These are phyloP conservation scores for Achlya flavicornis DNA, from an alignment of 2,888 invertebrate species.

Conservation along the genomic window DNA sequence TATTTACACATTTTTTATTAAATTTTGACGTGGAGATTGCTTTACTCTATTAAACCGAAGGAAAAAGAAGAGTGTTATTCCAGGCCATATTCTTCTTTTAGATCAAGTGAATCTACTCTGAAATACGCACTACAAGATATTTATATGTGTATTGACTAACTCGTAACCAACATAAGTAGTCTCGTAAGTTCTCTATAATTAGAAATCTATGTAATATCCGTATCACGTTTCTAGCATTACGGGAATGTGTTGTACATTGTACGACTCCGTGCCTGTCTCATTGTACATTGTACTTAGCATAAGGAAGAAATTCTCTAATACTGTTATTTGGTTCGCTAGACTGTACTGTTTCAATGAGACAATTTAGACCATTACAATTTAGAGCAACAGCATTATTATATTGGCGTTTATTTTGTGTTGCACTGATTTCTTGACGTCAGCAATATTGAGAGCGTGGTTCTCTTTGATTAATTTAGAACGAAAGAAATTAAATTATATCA, in stretches of 20 bases:
- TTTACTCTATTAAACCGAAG: neutral
- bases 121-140: too few species aligned
- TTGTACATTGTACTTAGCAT: slow-evolving; percentile 2
- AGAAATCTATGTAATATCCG: neutral
- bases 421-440: neutral
- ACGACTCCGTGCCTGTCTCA: neutral
- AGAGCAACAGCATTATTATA: slow-evolving; percentile 3
- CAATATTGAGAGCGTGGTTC: neutral
- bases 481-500: neutral
- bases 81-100: too few species aligned
- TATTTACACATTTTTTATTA: neutral
- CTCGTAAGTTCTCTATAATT: slow-evolving; percentile 5
- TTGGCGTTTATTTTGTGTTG: neutral
- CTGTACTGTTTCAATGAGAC: neutral
- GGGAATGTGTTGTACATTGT: neutral
- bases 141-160: neutral
- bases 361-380: slow-evolving; percentile 2
- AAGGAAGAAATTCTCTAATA: slow-evolving; percentile 5
- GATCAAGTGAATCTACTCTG: too few species aligned
- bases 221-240: neutral
- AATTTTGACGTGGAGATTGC: neutral
- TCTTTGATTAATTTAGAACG: neutral
- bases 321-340: slow-evolving; percentile 1
- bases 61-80: too few species aligned
- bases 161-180: neutral